Evolutionary conservation across 2,888 invertebrate genomes (phyloP), one percentile per base, ranked within the genome.

Genomic region (Apamea sordens): DNA sequence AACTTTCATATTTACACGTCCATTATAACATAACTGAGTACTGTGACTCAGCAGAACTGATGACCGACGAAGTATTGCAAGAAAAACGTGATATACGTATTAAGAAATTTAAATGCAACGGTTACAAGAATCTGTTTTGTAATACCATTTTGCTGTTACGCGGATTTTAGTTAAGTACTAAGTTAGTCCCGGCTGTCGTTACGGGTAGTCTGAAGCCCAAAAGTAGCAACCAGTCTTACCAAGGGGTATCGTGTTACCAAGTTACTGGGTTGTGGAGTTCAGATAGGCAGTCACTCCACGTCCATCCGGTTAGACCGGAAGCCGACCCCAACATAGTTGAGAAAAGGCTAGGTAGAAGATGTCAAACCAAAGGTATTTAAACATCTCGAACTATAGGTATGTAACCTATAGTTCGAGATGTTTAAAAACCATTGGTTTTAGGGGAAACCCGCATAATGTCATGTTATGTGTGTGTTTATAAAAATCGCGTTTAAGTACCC

Each of bases 1-100:
- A 15, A 74, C 84, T 82, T 88, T 86, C 88, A 82, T 87, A 82
- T 79, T 77, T 72, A 61, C 86, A 86, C 84, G 87, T 86, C 18
- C 65, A 76, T 44, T 56, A 24, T 21, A 76, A 65, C 15, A 6
- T 11, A 47, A 47, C 28, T 41, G 11, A 36, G 36, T 7, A 21
- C 21, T 70, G 36, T 86, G 88, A 88, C 65, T 88, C 77, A 77
- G 77, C 85, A 76, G 7, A 72, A 77, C 59, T n/a, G 44, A 65
- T 76, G 73, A 50, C 44, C 44, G 53, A 75, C 65, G 63, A 7
- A 15, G 47, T 71, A 68, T 75, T 83, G 64, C 79, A 64, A 36
- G 32, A 53, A 15, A 64, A 79, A 68, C 67, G n/a, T 74, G 36
- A 24, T 64, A 64, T n/a, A 72, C 8, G 28, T 61, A 73, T 80